Evolutionary conservation across 2,113 vertebrate species (phyloP), one percentile per base, ranked within the genome.

Genomic region (Hydrochoerus hydrochaeris): DNA sequence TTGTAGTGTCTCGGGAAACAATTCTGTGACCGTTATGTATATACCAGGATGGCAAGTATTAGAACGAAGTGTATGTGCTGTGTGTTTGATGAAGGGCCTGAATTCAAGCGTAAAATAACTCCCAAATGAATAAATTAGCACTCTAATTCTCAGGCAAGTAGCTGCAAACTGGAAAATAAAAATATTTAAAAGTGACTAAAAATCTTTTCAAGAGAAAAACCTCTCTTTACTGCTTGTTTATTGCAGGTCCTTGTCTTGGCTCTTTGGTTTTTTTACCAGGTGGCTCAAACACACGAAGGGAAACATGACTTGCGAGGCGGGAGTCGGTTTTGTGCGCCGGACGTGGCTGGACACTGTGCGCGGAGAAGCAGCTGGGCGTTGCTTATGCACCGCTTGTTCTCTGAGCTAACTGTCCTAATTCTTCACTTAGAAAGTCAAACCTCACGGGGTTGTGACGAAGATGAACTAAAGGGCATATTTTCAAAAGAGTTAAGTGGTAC

Each of bases 391-490:
- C 5, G 32, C 14, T 38, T 58, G 58, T 11, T 46, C 9, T 44
- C 13, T 7, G 17, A 7, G 41, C 26, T 75, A 54, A 75, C 35
- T 32, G 6, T 62, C n/a, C 19, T 54, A 22, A 63, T 83, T 58
- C 20, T 54, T 65, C 28, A 58, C 32, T 69, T 82, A 82, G 57
- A 32, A 82, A 85, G 62, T 81, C 11, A 44, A 58, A 85, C 13
- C 26, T 86, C 26, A 52, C 3, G 63, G 7, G 32, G 8, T 46
- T 62, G 57, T 46, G 35, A 19, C n/a, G 46, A 54, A 4, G 5
- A 81, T 60, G 41, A 97, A 85, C 93, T 67, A 41, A 41, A 94
- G 14, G 49, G 63, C 46, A 80, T 84, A 13, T 17, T 92, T 83
- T 92, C 19, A 13, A 44, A 62, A 11, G 17, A 84, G 32, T 24